A percentile compares a stretch with the other conserved stretches of the same genome.
These are phyloP conservation scores for Phalacrocorax aristotelis DNA, from an alignment of 2,113 vertebrate species.

Conservation along the genomic window DNA sequence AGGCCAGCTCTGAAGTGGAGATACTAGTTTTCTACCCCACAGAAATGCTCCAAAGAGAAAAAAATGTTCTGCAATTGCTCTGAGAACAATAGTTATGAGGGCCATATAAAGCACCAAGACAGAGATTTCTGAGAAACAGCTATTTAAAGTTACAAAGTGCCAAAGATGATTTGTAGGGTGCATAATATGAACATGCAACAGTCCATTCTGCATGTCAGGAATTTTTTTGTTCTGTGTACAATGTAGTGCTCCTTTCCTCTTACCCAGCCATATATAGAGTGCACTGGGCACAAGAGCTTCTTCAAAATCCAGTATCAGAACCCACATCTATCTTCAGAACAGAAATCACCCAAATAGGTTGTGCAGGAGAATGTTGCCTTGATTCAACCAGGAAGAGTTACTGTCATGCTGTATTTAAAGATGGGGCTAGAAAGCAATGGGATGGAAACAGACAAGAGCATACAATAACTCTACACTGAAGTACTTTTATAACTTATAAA, in stretches of 20 bases:
- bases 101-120: neutral
- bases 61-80: neutral
- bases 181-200: neutral
- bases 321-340: neutral
- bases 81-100: neutral
- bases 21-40: neutral
- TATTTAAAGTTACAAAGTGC: neutral
- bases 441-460: neutral
- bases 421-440: neutral
- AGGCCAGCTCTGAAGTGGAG: neutral
- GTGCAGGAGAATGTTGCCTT: neutral
- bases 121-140: neutral
- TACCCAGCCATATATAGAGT: neutral
- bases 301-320: neutral
- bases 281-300: neutral
- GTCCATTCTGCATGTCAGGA: neutral
- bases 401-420: neutral
- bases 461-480: neutral
- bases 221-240: neutral
- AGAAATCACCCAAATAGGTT: rapidly evolving
- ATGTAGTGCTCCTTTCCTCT: neutral
- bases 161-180: neutral
- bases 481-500: neutral
- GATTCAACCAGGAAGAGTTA: neutral
- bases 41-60: neutral